Base-by-base conservation (phyloP, 2,113 vertebrate species). In the Stictonetta naevosa region DNA sequence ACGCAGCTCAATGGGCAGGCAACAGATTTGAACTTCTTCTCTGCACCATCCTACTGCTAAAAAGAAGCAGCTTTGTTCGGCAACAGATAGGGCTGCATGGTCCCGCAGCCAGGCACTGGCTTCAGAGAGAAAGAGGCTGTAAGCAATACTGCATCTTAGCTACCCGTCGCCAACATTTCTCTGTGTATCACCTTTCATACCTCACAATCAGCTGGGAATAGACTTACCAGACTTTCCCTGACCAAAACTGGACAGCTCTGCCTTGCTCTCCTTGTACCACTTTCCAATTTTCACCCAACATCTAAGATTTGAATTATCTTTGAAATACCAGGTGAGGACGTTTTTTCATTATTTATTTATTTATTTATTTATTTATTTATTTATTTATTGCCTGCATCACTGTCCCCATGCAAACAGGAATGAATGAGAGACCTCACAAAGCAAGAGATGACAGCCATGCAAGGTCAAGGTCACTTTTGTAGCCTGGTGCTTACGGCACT, bases 31-130 rank as follows among this genome's bases (percentile, higher is more conserved):
- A 0, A 1, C 21, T 79, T 78, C 62, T 59, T 14, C 53, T 85
- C 42, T 59, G 8, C 25, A 82, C 28, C 62, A 13, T 58, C 42
- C 21, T n/a, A 25, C n/a, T 46, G 29, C 46, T 38, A 16, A 58
- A 82, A 82, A 40, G 10, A 59, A 55, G 2, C 4, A 4, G 31
- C 28, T 68, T 75, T 56, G 34, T 48, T 38, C 29, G 76, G 62
- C 29, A 79, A 1, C 22, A 11, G n/a, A 15, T 4, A 33, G 25
- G 23, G 17, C 46, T 46, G 17, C 14, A 19, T 1, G 0, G 3
- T 55, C 42, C 62, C 63, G 7, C 8, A 60, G 28, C 42, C 17
- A 11, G 20, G 16, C 46, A 72, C 8, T 31, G 48, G n/a, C 18
- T 72, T 26, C 42, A 67, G 73, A 3, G 1, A 36, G 52, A 89